A percentile compares a stretch with the other conserved stretches of the same genome.
These are phyloP conservation scores for Alsophila aescularia DNA, from an alignment of 2,888 invertebrate genomes.

Conservation along the genomic window DNA sequence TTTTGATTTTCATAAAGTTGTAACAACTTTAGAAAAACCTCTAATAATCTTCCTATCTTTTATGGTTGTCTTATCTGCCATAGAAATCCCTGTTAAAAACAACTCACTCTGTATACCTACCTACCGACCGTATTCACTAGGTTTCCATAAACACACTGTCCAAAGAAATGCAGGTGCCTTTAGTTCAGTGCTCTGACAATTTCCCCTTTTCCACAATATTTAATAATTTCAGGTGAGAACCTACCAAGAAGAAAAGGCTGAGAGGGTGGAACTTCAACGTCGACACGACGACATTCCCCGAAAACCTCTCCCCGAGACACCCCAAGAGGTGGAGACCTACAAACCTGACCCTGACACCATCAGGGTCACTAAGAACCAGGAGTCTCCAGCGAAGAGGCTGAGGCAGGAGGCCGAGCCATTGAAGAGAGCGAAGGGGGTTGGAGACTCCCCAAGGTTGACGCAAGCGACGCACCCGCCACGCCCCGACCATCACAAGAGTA, in stretches of 20 bases:
- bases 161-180: too few relatives aligned
- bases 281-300: slow-evolving; percentile 63
- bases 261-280: slow-evolving; percentile 56
- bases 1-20: too few relatives aligned
- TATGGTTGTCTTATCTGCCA: too few relatives aligned
- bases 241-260: slow-evolving; percentile 66
- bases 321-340: slow-evolving; percentile 55
- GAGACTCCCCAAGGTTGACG: slow-evolving; percentile 71
- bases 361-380: slow-evolving; percentile 66
- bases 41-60: too few relatives aligned
- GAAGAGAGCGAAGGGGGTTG: slow-evolving; percentile 72
- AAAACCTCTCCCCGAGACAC: slow-evolving; percentile 51
- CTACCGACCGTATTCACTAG: too few relatives aligned
- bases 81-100: too few relatives aligned
- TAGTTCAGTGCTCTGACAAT: too few relatives aligned
- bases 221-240: slow-evolving; percentile 58
- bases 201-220: background rate
- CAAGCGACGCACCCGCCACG: slow-evolving; percentile 63
- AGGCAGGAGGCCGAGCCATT: slow-evolving; percentile 76
- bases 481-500: slow-evolving; percentile 85
- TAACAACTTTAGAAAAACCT: too few relatives aligned
- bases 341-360: slow-evolving; percentile 78
- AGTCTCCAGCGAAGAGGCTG: slow-evolving; percentile 76
- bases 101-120: too few relatives aligned
- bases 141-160: too few relatives aligned